phyloP scores from a whole-genome alignment of 2,797 vertebrate species.

The Anas georgica region DNA sequence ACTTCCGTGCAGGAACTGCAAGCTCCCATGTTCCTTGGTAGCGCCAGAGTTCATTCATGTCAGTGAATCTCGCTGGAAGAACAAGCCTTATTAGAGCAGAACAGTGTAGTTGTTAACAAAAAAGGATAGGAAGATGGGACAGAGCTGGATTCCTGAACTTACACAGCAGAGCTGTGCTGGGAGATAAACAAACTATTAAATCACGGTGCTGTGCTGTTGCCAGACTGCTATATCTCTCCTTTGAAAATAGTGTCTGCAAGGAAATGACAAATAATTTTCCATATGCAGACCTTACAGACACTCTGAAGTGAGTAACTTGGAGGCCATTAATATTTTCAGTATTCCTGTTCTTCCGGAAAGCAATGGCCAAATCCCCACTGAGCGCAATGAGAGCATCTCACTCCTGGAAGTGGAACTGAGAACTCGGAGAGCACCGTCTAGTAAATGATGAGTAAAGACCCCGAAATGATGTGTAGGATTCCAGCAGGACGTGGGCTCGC shows the following conservation, averaged over 20 bases:
- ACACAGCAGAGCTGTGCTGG: neutral
- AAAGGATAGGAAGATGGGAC: slow-evolving; percentile 2
- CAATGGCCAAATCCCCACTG: neutral
- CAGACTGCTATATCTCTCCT: slow-evolving; percentile 43
- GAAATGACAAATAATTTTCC: slow-evolving; percentile 65
- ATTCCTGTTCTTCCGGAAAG: slow-evolving; percentile 11
- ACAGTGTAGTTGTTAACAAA: neutral
- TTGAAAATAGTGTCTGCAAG: slow-evolving; percentile 30
- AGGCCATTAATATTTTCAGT: neutral
- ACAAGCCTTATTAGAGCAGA: slow-evolving; percentile 3
- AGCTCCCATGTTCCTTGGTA: neutral
- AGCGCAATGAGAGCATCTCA: neutral
- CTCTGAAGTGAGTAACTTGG: slow-evolving; percentile 28
- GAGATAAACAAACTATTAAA: slow-evolving; percentile 61
- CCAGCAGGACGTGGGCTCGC: neutral
- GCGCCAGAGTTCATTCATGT: neutral
- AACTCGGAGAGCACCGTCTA: neutral
- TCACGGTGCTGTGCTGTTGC: neutral
- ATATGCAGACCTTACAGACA: neutral
- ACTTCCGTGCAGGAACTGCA: neutral
- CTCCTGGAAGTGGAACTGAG: neutral
- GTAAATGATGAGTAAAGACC: slow-evolving; percentile 36
- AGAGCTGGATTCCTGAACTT: neutral
- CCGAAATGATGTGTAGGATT: neutral
- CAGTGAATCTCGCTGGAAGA: neutral